Evolutionary conservation across 1,140 invertebrate genomes (phyloP).

Genomic region (Drosophila lini): DNA sequence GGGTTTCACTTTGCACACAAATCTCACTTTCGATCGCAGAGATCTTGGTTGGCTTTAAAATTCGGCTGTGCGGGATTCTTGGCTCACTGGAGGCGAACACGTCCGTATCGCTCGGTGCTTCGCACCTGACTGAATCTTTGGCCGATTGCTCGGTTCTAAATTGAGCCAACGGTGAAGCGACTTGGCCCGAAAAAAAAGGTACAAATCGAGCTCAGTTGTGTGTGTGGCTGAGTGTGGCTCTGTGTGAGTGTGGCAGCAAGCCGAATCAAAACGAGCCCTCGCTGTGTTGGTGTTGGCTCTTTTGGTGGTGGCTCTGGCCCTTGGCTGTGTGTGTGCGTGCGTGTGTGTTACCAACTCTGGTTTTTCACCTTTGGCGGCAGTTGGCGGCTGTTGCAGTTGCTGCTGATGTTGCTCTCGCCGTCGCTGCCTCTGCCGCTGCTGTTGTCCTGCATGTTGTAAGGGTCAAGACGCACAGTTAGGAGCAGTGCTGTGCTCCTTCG

Average conservation of each 20-base stretch:
- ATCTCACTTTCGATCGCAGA: slow-evolving; percentile 43
- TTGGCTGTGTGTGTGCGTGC: slow-evolving; percentile 18
- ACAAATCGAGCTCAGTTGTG: slow-evolving; percentile 65
- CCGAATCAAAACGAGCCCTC: slow-evolving; percentile 79
- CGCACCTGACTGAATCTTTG: slow-evolving; percentile 84
- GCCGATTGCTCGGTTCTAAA: slow-evolving; percentile 78
- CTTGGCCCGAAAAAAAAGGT: slow-evolving; percentile 43
- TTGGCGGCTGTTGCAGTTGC: slow-evolving; percentile 68
- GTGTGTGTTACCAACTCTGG: slow-evolving; percentile 73
- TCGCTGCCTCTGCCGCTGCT: slow-evolving; percentile 21
- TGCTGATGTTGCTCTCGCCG: slow-evolving; percentile 27
- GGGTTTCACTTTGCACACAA: slow-evolving; percentile 33
- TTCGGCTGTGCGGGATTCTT: slow-evolving; percentile 25
- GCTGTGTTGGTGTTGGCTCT: slow-evolving; percentile 31
- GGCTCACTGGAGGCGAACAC: slow-evolving; percentile 68
- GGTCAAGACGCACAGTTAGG: slow-evolving; percentile 80
- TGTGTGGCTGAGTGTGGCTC: slow-evolving; percentile 15
- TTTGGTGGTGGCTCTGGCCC: slow-evolving; percentile 34
- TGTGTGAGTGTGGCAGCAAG: slow-evolving; percentile 53
- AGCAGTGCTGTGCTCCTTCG: slow-evolving; percentile 3
- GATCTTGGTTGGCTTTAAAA: slow-evolving; percentile 19
- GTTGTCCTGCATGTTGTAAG: slow-evolving; percentile 75
- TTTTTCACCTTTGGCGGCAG: slow-evolving; percentile 82
- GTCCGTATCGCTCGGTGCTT: slow-evolving; percentile 84
- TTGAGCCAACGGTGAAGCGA: slow-evolving; percentile 81